Percentiles rank a stretch among this genome's conserved stretches.
phyloP scores from a whole-genome alignment of 1,140 invertebrate species.

The Drosophila albomicans region DNA sequence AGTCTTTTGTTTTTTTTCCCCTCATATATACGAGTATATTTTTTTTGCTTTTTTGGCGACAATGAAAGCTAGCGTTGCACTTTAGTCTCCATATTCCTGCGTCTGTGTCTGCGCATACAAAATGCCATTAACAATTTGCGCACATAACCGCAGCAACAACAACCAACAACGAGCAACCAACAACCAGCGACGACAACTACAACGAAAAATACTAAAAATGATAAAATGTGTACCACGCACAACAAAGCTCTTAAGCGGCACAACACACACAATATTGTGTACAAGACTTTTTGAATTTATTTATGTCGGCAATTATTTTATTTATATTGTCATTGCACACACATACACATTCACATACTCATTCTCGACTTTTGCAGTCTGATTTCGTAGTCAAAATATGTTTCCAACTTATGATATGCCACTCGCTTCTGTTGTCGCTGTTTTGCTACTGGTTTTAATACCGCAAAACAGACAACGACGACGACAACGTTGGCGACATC shows the following conservation, averaged over 20 bases:
- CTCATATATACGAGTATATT: constrained; percentile 26
- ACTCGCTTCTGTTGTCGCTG: constrained; percentile 53
- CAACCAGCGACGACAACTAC: constrained; percentile 14
- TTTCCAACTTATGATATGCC: constrained; percentile 72
- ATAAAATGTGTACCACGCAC: constrained; percentile 72
- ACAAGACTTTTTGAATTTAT: constrained; percentile 76
- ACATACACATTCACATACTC: constrained; percentile 12
- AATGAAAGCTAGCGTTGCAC: constrained; percentile 76
- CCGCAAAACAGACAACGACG: constrained; percentile 8
- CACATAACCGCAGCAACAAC: constrained; percentile 55
- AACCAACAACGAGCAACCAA: constrained; percentile 7
- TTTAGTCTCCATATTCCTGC: constrained; percentile 50
- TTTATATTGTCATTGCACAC: constrained; percentile 74
- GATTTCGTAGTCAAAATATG: constrained; percentile 84
- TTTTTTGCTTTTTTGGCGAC: constrained; percentile 56
- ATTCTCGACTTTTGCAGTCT: constrained; percentile 53
- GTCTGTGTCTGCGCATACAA: constrained; percentile 55
- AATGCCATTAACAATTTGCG: constrained; percentile 73
- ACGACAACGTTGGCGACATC: constrained; percentile 9
- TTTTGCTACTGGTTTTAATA: constrained; percentile 67
- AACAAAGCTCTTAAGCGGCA: constrained; percentile 29
- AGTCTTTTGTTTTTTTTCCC: constrained; percentile 67
- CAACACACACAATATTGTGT: constrained; percentile 18
- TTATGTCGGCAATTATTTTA: constrained; percentile 84
- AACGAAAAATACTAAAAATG: constrained; percentile 40